Conservation (phyloP, 2,113 vertebrate species). For the Coregonus clupeaformis region DNA sequence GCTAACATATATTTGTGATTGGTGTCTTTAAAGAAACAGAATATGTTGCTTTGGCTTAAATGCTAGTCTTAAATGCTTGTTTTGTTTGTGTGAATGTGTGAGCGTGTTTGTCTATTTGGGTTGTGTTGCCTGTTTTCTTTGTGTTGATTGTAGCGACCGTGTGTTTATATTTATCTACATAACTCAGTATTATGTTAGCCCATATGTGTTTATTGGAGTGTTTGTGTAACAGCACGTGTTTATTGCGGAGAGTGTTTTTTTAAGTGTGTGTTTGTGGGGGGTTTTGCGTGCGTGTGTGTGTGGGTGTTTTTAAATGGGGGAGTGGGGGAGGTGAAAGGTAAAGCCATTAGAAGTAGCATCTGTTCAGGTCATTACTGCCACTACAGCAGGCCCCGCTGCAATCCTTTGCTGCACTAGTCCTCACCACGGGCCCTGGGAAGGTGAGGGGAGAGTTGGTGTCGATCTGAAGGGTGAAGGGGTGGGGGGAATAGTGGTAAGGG, state of each 20-base stretch:
- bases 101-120: too few species aligned
- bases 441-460: constrained; percentile 17
- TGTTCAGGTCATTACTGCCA: constrained; percentile 40
- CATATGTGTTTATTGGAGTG: constrained; percentile 33
- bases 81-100: too few species aligned
- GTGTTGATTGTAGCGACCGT: not conserved
- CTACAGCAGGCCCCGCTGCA: constrained; percentile 24
- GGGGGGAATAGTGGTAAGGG: not conserved
- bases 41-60: too few species aligned
- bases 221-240: constrained; percentile 5
- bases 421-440: constrained; percentile 11
- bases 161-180: not conserved
- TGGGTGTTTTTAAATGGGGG: constrained; percentile 9
- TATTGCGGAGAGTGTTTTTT: constrained; percentile 11
- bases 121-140: too few species aligned
- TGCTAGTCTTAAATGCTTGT: too few species aligned
- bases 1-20: too few species aligned
- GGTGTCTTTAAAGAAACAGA: too few species aligned
- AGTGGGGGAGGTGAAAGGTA: constrained; percentile 27
- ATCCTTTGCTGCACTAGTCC: not conserved
- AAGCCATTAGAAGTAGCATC: constrained; percentile 45
- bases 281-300: not conserved
- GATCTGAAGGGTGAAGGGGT: constrained; percentile 7
- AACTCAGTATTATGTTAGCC: not conserved
- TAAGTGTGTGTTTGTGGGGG: constrained; percentile 7